Evolutionary conservation across 1,140 invertebrate genomes (phyloP), one percentile per base, ranked within the genome.

Genomic region (Scaptomyza hsui): DNA sequence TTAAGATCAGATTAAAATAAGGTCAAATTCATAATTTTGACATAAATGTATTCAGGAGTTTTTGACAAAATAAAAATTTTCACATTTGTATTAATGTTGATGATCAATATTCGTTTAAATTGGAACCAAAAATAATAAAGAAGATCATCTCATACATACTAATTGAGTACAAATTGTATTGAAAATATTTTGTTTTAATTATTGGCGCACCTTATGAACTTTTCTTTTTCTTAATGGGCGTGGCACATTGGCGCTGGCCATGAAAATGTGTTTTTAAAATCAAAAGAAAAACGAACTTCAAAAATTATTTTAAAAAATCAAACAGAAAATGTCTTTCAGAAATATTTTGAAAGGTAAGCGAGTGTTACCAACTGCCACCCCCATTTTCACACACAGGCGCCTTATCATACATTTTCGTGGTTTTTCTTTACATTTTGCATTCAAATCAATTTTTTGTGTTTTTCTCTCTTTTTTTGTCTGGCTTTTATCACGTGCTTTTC

Each of bases 241-340:
- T 52, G 62, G 51, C 44, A 19, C 9, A 41, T 44, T 62, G 24
- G 42, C 21, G 35, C 26, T 29, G 26, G 26, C 26, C 24, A 24
- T 51, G 21, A 64, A 57, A 59, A 4, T 5, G 18, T 35, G 1
- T 37, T 35, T 19, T 70, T 57, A 59, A 70, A 61, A 70, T 55
- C 56, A 79, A 65, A 83, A 65, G 9, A 72, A 72, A 69, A 39
- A 13, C 12, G 39, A 53, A 64, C 35, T 51, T 56, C 57, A 70
- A 60, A 39, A 32, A 35, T 26, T 44, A 37, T 49, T 59, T 49
- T 59, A 61, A 24, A 65, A 69, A 70, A 45, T 56, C 48, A 47
- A 75, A 70, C 24, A 35, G 9, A 16, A 51, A 15, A 51, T 51
- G 0, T 29, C 19, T 9, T 29, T 5, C 5, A 9, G 26, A 29